Evolutionary conservation across 2,113 vertebrate genomes (phyloP).

Genomic region (Sinocyclocheilus anshuiensis): DNA sequence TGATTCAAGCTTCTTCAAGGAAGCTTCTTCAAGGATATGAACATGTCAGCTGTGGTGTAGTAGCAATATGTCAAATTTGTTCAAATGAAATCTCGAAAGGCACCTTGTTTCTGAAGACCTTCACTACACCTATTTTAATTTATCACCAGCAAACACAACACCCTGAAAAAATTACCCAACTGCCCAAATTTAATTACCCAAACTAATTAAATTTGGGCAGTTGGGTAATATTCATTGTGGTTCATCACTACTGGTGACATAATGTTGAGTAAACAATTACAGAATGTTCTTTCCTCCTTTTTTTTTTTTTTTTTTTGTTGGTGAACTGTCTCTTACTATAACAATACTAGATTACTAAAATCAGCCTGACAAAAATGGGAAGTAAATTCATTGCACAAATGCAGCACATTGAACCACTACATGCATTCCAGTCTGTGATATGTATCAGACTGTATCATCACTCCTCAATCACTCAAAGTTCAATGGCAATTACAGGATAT

Average conservation of each 20-base stretch:
- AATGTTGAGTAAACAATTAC: neutral
- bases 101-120: neutral
- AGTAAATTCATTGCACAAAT: neutral
- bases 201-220: neutral
- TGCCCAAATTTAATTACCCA: neutral
- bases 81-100: too few species aligned
- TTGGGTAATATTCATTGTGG: neutral
- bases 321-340: neutral
- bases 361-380: neutral
- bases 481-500: slow-evolving; percentile 20
- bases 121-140: too few species aligned
- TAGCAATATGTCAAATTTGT: too few species aligned
- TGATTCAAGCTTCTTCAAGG: too few species aligned
- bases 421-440: slow-evolving; percentile 6
- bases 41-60: too few species aligned
- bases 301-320: neutral
- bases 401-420: neutral
- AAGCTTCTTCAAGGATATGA: too few species aligned
- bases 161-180: neutral
- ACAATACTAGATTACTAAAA: neutral
- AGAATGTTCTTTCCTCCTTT: neutral
- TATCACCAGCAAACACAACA: too few species aligned
- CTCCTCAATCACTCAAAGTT: slow-evolving; percentile 21
- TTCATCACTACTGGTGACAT: neutral
- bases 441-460: slow-evolving; percentile 3